Percentiles rank a stretch among this genome's conserved stretches.
These are phyloP conservation scores for Podarcis lilfordi DNA, from an alignment of 2,797 vertebrate species.

Conservation along the genomic window DNA sequence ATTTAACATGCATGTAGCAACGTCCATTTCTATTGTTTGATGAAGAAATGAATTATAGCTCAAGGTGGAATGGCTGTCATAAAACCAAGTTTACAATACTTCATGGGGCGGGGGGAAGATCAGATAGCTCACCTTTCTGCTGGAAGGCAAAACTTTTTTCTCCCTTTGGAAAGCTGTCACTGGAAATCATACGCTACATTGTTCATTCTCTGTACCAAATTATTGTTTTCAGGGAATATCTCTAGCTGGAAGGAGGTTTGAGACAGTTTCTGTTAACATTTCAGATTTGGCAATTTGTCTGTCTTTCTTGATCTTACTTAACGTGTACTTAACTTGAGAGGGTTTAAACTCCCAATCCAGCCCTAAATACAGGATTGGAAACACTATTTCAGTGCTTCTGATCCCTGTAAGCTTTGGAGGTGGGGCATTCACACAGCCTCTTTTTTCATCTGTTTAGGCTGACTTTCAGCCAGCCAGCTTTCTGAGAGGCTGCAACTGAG, in stretches of 20 bases:
- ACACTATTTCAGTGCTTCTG: not conserved
- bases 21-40: not conserved
- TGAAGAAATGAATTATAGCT: constrained; percentile 24
- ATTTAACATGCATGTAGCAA: constrained; percentile 3
- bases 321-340: not conserved
- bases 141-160: not conserved
- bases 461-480: not conserved
- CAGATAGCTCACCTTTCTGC: not conserved
- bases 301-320: constrained; percentile 7
- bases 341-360: constrained; percentile 25
- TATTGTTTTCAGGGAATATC: constrained; percentile 6
- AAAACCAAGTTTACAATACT: constrained; percentile 28
- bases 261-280: constrained; percentile 11
- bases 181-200: constrained; percentile 12
- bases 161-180: constrained; percentile 13
- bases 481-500: not conserved
- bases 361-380: constrained; percentile 34
- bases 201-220: constrained; percentile 11
- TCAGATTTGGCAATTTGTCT: constrained; percentile 14
- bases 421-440: not conserved
- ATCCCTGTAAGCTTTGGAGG: not conserved
- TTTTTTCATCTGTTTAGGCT: not conserved
- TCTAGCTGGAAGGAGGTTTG: constrained; percentile 20
- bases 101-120: not conserved
- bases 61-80: not conserved